Conservation (phyloP, 2,113 vertebrate genomes). For the Triplophysa dalaica region DNA sequence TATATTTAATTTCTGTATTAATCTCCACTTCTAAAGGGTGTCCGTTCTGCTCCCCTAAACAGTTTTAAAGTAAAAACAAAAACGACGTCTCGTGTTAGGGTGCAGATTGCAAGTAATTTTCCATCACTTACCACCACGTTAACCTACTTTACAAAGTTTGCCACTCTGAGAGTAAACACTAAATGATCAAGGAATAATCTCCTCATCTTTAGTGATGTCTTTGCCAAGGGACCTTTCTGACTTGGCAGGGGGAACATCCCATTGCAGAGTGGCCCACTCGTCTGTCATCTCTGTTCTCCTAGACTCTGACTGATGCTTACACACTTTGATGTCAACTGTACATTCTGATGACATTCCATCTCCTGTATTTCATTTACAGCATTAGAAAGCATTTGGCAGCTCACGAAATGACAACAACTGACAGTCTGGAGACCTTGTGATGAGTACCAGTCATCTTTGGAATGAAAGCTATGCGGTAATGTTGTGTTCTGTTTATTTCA, state of each 20-base stretch:
- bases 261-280: conserved; percentile 30
- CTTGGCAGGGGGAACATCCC: conserved; percentile 30
- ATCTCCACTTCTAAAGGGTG: not conserved
- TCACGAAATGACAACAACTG: conserved; percentile 40
- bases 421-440: conserved; percentile 35
- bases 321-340: conserved; percentile 39
- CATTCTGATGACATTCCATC: conserved; percentile 45
- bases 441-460: conserved; percentile 16
- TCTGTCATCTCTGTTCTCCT: conserved; percentile 35
- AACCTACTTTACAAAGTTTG: conserved; percentile 30
- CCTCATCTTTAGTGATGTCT: conserved; percentile 6
- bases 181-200: not conserved
- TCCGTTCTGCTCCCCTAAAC: not conserved
- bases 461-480: not conserved
- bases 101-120: not conserved
- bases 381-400: conserved; percentile 47
- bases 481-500: conserved; percentile 13
- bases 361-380: conserved; percentile 31
- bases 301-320: conserved; percentile 38
- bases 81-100: too few species aligned
- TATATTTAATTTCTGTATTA: not conserved
- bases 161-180: not conserved
- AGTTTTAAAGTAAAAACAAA: not conserved
- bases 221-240: conserved; percentile 4
- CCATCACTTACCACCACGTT: not conserved